These are phyloP conservation scores for Petaurus breviceps DNA, from an alignment of 2,113 vertebrate genomes.

Conservation along the genomic window DNA sequence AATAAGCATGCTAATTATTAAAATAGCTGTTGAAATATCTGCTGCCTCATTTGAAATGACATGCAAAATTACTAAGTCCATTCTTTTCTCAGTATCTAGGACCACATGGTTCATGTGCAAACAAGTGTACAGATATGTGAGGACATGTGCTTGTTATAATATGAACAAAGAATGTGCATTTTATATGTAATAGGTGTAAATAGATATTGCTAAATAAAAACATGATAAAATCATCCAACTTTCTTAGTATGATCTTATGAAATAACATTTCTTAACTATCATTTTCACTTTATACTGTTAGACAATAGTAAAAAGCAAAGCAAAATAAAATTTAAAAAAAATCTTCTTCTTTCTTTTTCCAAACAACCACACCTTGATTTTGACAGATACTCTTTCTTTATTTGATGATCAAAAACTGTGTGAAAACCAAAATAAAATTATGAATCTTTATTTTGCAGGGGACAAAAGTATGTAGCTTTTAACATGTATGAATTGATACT, in stretches of 20 bases:
- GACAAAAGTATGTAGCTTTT: slow-evolving; percentile 54
- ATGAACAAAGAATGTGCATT: neutral
- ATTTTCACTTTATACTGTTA: neutral
- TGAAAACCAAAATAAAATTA: slow-evolving; percentile 60
- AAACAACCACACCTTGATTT: neutral
- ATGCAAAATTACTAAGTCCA: neutral
- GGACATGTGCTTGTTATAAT: neutral
- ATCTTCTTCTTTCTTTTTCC: neutral
- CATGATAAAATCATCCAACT: neutral
- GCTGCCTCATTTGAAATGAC: neutral
- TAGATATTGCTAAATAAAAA: neutral
- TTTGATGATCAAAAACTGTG: neutral
- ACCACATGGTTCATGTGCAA: neutral
- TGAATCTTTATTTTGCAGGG: slow-evolving; percentile 3
- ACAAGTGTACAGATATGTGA: neutral
- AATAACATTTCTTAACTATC: neutral
- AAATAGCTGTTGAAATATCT: neutral
- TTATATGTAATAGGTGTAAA: no score
- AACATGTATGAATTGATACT: slow-evolving; percentile 65
- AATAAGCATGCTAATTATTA: neutral
- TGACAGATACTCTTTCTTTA: neutral
- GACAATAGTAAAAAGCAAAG: neutral
- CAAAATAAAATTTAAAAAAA: no score
- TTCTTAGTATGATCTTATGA: neutral
- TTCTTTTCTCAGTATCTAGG: neutral